A percentile compares a stretch with the other conserved stretches of the same genome.
Evolutionary conservation across 2,113 vertebrate species (phyloP).

Genomic region (Irena cyanogastra): DNA sequence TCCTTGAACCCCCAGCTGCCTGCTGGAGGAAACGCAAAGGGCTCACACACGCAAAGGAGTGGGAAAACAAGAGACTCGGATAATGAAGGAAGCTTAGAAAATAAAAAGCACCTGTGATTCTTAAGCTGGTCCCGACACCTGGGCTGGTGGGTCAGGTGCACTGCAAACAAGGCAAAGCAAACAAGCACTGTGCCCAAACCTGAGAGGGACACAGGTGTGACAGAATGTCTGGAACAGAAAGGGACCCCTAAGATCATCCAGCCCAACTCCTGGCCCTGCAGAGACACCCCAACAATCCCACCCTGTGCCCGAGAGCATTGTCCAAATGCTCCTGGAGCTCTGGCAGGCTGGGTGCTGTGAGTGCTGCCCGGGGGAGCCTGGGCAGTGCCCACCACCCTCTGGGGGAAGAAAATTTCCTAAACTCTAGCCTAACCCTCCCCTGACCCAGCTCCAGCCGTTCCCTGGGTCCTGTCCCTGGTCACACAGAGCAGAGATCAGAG

Average conservation of each 20-base stretch:
- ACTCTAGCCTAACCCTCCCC: background rate
- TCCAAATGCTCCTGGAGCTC: background rate
- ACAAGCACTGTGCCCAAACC: background rate
- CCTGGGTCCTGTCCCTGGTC: background rate
- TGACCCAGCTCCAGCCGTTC: background rate
- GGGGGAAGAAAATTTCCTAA: background rate
- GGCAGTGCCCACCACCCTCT: background rate
- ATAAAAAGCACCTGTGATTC: background rate
- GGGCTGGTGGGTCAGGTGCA: background rate
- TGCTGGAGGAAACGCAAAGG: background rate
- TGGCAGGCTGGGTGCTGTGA: background rate
- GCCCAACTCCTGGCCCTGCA: background rate
- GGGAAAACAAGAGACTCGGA: background rate
- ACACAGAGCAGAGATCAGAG: background rate
- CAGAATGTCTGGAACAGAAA: background rate
- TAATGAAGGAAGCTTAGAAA: background rate
- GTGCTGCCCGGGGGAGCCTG: background rate
- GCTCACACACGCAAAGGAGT: accelerated
- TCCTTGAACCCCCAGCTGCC: background rate
- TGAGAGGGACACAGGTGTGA: background rate
- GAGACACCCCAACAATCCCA: background rate
- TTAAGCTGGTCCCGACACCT: background rate
- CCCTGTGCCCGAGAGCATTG: background rate
- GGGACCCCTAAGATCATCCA: background rate
- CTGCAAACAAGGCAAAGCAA: background rate